Evolutionary conservation across 2,888 invertebrate species (phyloP), one percentile per base, ranked within the genome.

Genomic region (Drosophila macrospina): DNA sequence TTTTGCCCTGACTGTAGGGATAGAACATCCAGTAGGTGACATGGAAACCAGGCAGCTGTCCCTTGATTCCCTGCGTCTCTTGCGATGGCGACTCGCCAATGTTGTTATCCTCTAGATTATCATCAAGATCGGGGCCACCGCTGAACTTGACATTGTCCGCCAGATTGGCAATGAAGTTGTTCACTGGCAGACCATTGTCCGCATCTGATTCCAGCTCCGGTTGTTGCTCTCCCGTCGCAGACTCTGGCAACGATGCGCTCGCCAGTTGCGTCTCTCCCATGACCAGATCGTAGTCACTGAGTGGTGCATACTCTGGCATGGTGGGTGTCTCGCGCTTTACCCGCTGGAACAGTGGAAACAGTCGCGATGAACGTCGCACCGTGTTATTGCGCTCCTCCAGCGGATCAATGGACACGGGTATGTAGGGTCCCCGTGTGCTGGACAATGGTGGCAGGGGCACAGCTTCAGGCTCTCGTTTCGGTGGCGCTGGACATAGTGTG

Each of bases 11-110:
- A 89, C 95, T 95, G 89, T 94, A 95, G 4, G 95, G 95, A 91
- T 94, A 95, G 90, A 95, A 95, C 91, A 94, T 93, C 95, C 95
- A 95, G 91, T 94, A 95, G 68, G 94, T 94, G 41, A 95, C 94
- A 88, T 94, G 94, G 90, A 95, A 94, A 76, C 92, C 91, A 4
- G 92, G 92, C 57, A 91, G 74, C 36, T 85, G 86, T 34, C 69
- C 73, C 59, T 61, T 80, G 13, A 45, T 71, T n/a, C 30, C 66
- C 20, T 59, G 60, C 5, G 63, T 61, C 24, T 76, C 78, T 4
- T 75, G 51, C 1, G 48, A 48, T 10, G 76, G 66, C 0, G 55
- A 10, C 4, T 78, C 67, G 2, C 68, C 71, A 26, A 88, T 88
- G 26, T 88, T 84, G 44, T 79, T 82, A 37, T 90, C 86, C 42